Evolutionary conservation across 1,140 invertebrate genomes (phyloP).

Genomic region (Palaemon carinicauda): DNA sequence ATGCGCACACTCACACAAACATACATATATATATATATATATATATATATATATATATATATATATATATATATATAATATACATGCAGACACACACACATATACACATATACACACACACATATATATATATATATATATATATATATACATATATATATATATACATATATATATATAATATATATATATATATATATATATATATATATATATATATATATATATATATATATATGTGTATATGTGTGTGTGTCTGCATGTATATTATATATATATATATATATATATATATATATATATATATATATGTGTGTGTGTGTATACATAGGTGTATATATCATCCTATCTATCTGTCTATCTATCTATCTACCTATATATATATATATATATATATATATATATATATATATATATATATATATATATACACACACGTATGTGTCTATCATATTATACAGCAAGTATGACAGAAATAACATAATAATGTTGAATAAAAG

Average conservation of each 20-base stretch:
- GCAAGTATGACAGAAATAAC: too few relatives aligned
- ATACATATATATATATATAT: too few relatives aligned
- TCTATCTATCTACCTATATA: neutral
- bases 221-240: neutral
- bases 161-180: neutral
- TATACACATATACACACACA: neutral
- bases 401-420: neutral
- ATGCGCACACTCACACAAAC: too few relatives aligned
- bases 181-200: neutral
- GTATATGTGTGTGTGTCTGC: too few relatives aligned
- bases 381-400: neutral
- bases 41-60: neutral
- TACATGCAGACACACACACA: neutral
- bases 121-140: neutral
- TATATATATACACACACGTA: neutral
- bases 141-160: neutral
- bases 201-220: neutral
- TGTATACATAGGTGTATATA: neutral
- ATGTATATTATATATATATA: neutral
- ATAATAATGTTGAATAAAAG: too few relatives aligned
- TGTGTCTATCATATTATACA: too few relatives aligned
- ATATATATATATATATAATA: neutral
- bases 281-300: neutral
- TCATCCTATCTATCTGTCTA: neutral
- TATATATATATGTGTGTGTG: neutral